Base-by-base conservation (phyloP, 2,888 invertebrate species). In the Drosophila borborema region DNA sequence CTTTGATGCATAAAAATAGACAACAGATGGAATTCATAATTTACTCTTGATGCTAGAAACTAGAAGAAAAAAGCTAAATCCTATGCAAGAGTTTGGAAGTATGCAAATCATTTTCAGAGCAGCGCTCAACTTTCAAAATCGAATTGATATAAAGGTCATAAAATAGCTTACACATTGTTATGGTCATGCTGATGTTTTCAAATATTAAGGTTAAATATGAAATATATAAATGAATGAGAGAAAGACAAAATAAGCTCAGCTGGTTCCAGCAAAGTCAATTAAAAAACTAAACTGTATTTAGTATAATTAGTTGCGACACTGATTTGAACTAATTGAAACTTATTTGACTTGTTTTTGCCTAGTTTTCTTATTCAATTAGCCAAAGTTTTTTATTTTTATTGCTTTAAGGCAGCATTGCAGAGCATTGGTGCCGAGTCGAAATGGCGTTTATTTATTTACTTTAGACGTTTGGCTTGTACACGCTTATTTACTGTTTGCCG, bases 401-500 rank as follows among this genome's bases (percentile, higher is more conserved):
- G 69, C 9, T 74, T 82, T 55, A 54, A 62, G 71, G 31, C 65
- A 63, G 51, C 49, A 65, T 59, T 69, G 64, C 75, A 69, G 64
- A 72, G 64, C 41, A 60, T 68, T 74, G 64, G 62, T 41, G 43
- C 64, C 63, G 38, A 64, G 75, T 38, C 49, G 41, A 55, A 67
- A 60, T 53, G 66, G 59, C 67, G 67, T 69, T 68, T 83, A 83
- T 80, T 86, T 85, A 86, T 85, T 86, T 88, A 74, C 86, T 86
- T 59, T 82, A 61, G 82, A 74, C 82, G 80, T 74, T 81, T 59
- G 60, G 64, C 68, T 60, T 59, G 64, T 65, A 67, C 63, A 80
- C 70, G 72, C 73, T 86, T 83, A 83, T 86, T 88, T 85, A 87
- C 75, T 81, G 84, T 83, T 86, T 77, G 77, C 71, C 72, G 86